Conservation (phyloP, 2,797 vertebrate species). For the Hyperoplus immaculatus region DNA sequence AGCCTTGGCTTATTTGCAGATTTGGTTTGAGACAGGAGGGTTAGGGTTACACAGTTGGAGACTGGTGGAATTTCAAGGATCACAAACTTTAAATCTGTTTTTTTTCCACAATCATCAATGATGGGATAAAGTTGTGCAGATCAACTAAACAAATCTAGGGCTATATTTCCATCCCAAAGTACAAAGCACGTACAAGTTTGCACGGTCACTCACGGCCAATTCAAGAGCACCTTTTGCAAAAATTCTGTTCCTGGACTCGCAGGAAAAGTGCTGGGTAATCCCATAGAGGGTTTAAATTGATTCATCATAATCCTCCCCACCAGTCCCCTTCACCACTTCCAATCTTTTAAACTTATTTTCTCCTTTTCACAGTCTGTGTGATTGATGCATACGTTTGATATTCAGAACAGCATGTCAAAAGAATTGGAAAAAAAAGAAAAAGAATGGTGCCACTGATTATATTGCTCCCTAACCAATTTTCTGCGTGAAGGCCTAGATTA, state of each 20-base stretch:
- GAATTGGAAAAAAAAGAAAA: too few relatives aligned
- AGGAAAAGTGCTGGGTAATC: too few relatives aligned
- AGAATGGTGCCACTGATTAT: too few relatives aligned
- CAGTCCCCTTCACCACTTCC: too few relatives aligned
- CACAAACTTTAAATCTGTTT: slow-evolving; percentile 30
- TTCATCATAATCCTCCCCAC: too few relatives aligned
- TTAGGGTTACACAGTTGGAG: slow-evolving; percentile 33
- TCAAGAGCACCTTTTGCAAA: background rate
- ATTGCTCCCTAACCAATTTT: too few relatives aligned
- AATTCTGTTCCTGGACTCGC: background rate
- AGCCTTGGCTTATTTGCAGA: slow-evolving; percentile 44
- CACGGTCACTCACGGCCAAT: background rate
- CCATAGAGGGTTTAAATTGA: too few relatives aligned
- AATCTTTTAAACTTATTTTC: too few relatives aligned
- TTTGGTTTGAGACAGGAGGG: slow-evolving; percentile 26
- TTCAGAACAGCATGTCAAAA: too few relatives aligned
- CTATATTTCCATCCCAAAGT: background rate
- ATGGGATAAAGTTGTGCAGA: slow-evolving; percentile 2
- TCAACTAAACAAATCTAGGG: background rate
- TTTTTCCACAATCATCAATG: slow-evolving; percentile 27
- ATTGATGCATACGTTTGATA: too few relatives aligned
- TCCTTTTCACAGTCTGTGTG: too few relatives aligned
- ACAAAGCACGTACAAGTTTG: background rate
- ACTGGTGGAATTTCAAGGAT: slow-evolving; percentile 36
- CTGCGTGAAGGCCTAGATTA: too few relatives aligned